Evolutionary conservation across 2,797 vertebrate genomes (phyloP).

Genomic region (Trachurus trachurus): DNA sequence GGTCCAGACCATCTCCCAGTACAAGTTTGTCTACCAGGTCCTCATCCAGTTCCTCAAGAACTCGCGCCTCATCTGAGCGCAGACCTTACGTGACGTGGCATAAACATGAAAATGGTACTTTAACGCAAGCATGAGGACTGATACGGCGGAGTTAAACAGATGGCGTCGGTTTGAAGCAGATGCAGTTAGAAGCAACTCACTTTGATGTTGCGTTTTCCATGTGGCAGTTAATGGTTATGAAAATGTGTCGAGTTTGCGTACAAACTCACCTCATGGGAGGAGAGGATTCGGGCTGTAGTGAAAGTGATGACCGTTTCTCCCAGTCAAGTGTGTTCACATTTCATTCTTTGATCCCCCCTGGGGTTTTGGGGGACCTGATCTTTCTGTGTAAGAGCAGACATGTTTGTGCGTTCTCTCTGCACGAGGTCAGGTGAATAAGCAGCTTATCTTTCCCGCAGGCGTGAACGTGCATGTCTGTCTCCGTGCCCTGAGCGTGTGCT

Average conservation of each 20-base stretch:
- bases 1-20: constrained; percentile 97
- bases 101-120: constrained; percentile 43
- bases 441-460: constrained; percentile 25
- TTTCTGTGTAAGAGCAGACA: constrained; percentile 21
- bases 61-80: constrained; percentile 93
- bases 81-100: not conserved
- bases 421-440: constrained; percentile 30
- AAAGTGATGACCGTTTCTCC: constrained; percentile 30
- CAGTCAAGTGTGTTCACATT: constrained; percentile 28
- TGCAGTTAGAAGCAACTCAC: constrained; percentile 14
- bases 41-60: constrained; percentile 97
- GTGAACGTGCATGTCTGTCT: constrained; percentile 30
- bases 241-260: constrained; percentile 28
- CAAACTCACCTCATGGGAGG: constrained; percentile 33
- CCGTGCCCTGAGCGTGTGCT: not conserved
- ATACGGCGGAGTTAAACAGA: not conserved
- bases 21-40: constrained; percentile 97
- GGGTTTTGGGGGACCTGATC: constrained; percentile 24
- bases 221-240: constrained; percentile 18
- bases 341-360: not conserved
- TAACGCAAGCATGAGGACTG: constrained; percentile 12
- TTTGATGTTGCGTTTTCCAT: constrained; percentile 19
- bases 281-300: constrained; percentile 23
- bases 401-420: constrained; percentile 21
- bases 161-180: constrained; percentile 21